Percentiles rank a stretch among this genome's conserved stretches.
These are phyloP conservation scores for Schizopygopsis malacanthus DNA, from an alignment of 2,797 vertebrate genomes.

Conservation along the genomic window DNA sequence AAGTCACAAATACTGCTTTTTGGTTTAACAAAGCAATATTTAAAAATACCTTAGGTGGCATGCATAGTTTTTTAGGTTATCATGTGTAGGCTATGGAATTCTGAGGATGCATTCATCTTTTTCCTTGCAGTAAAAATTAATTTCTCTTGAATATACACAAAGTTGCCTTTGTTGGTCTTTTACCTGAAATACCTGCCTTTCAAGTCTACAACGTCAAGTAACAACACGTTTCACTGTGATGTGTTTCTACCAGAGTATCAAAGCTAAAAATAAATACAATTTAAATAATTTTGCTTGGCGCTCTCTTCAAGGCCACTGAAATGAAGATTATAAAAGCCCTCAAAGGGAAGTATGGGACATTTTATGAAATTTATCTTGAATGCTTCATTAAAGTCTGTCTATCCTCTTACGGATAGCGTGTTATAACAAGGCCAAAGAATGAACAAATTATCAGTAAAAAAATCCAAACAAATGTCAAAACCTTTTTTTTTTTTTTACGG, in stretches of 20 bases:
- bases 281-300: neutral
- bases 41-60: too few relatives aligned
- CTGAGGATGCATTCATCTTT: too few relatives aligned
- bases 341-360: neutral
- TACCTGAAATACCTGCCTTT: slow-evolving; percentile 4
- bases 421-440: neutral
- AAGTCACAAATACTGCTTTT: neutral
- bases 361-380: neutral
- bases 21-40: slow-evolving; percentile 2
- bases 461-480: neutral
- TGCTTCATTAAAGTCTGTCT: neutral
- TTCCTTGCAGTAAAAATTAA: neutral
- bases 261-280: neutral
- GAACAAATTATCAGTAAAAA: neutral
- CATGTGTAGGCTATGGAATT: neutral
- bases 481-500: neutral
- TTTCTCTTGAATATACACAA: neutral
- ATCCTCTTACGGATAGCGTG: neutral
- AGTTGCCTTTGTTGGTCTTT: neutral
- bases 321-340: neutral
- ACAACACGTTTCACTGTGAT: neutral
- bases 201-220: slow-evolving; percentile 17
- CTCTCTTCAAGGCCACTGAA: neutral
- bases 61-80: neutral
- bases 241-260: neutral